These are phyloP conservation scores for Dendrocopos noguchii DNA, from an alignment of 2,113 vertebrate genomes.

Conservation along the genomic window DNA sequence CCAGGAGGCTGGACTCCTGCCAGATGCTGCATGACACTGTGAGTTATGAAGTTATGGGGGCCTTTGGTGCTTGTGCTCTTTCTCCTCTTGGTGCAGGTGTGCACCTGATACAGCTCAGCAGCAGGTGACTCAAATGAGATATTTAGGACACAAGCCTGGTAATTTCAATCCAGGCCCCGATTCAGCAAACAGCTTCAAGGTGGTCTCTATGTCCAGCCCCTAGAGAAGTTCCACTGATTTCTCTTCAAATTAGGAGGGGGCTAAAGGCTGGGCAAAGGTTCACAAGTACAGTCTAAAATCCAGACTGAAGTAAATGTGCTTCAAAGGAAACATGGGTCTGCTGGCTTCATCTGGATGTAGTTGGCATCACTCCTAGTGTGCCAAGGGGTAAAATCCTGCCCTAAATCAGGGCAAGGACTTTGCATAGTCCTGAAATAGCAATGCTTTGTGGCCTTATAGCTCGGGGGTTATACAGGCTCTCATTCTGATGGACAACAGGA, in stretches of 20 bases:
- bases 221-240: neutral
- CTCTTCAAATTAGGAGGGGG: neutral
- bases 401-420: neutral
- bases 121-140: neutral
- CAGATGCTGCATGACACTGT: neutral
- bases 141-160: fast-evolving
- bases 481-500: neutral
- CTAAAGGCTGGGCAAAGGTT: neutral
- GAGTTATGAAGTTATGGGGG: fast-evolving
- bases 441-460: fast-evolving
- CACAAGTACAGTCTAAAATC: neutral
- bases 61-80: neutral
- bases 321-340: fast-evolving
- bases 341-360: neutral
- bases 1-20: fast-evolving
- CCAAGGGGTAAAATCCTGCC: neutral
- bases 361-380: fast-evolving
- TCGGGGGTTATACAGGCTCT: fast-evolving
- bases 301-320: neutral
- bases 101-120: neutral
- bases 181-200: neutral
- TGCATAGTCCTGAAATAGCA: neutral
- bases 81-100: neutral
- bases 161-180: neutral
- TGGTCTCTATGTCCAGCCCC: neutral